Evolutionary conservation across 1,140 invertebrate species (phyloP), one percentile per base, ranked within the genome.

Genomic region (Magallana gigas): DNA sequence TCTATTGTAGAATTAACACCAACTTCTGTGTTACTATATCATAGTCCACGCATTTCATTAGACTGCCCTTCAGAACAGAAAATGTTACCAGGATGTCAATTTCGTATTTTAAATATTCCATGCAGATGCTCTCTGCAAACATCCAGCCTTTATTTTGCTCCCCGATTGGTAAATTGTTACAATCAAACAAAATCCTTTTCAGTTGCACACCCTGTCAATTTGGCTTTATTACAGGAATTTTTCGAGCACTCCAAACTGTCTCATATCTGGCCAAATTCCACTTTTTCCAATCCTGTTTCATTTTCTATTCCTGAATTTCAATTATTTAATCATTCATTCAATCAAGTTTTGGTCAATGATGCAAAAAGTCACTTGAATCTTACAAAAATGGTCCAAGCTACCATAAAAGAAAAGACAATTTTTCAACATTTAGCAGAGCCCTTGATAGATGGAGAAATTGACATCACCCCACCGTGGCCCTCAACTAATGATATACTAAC

Each of bases 391-490:
- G 83, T 71, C 7, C 11, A 8, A 56, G 87, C 87, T 23, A 59
- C 84, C 16, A 85, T 59, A 82, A 60, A 85, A 8, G 76, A 88
- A 62, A n/a, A 71, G 3, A 36, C 57, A 16, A 56, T 88, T 62
- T 88, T 88, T 64, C 71, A 88, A 64, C 62, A 57, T 8, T 62
- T 85, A 23, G 18, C 87, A 57, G 87, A 88, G 57, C 84, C 84
- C 18, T 56, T 88, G 18, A n/a, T 88, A 23, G 83, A 85, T 85
- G 83, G 84, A 1, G n/a, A 81, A 56, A 81, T 85, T 12, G 57
- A n/a, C n/a, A n/a, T n/a, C n/a, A n/a, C n/a, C n/a, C n/a, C n/a
- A n/a, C n/a, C n/a, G n/a, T n/a, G n/a, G 68, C 85, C 85, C 12
- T 64, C 76, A 59, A 11, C n/a, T 29, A 86, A 86, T 57, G 57